phyloP scores from a whole-genome alignment of 2,113 vertebrate species.

The Ammodytes marinus region DNA sequence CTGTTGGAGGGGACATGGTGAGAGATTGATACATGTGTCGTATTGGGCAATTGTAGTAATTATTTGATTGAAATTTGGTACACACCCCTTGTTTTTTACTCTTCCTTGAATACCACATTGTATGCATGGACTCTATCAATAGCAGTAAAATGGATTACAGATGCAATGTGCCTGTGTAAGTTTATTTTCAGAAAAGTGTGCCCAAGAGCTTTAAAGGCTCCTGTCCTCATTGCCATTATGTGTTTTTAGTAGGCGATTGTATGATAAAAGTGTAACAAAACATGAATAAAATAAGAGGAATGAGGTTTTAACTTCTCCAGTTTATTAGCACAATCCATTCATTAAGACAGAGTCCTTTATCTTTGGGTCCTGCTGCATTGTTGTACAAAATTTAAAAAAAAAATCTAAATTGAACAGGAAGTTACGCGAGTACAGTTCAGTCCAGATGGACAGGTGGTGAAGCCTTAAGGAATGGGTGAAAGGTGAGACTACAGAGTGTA shows the following conservation, averaged over 20 bases:
- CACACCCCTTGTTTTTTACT: background rate
- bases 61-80: background rate
- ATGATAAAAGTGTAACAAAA: background rate
- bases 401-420: background rate
- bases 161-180: too few species aligned
- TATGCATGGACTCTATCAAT: background rate
- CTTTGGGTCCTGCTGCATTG: background rate
- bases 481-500: conserved; percentile 24
- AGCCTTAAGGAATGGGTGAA: conserved; percentile 31
- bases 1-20: conserved; percentile 95
- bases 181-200: background rate
- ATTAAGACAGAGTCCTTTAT: background rate
- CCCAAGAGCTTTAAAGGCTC: background rate
- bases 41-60: background rate
- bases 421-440: background rate
- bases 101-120: background rate
- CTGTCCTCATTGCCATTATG: background rate
- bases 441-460: conserved; percentile 24
- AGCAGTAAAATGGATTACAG: background rate
- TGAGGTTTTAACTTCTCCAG: too few species aligned
- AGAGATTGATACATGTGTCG: conserved; percentile 34
- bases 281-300: background rate
- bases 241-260: too few species aligned
- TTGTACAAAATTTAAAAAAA: background rate
- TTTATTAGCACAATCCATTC: background rate